These are phyloP conservation scores for Zaprionus davidi DNA, from an alignment of 1,140 invertebrate genomes.

Conservation along the genomic window DNA sequence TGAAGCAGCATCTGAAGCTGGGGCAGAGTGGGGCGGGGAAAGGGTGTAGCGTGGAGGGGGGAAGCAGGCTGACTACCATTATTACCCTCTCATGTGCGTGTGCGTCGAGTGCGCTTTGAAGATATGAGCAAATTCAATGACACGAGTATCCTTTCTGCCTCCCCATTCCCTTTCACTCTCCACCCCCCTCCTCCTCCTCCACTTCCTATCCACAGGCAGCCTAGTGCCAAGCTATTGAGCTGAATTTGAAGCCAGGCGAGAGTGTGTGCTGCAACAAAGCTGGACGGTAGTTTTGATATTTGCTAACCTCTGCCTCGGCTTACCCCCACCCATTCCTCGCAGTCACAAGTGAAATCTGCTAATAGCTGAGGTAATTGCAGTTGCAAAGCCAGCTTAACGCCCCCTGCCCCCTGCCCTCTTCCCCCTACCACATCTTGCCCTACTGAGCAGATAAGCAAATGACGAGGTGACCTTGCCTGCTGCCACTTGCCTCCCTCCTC, in stretches of 20 bases:
- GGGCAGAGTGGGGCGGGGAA: not conserved
- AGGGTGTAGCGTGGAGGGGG: no score
- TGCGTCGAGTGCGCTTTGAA: conserved; percentile 29
- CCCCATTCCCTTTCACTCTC: not conserved
- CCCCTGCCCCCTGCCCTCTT: no score
- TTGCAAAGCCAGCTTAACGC: not conserved
- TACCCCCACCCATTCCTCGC: not conserved
- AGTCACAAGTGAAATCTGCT: not conserved
- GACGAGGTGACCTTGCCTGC: not conserved
- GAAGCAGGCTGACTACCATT: not conserved
- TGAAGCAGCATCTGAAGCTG: not conserved
- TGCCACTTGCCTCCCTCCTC: no score
- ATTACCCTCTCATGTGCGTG: conserved; percentile 16
- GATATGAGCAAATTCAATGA: conserved; percentile 40
- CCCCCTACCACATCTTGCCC: not conserved
- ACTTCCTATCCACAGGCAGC: not conserved
- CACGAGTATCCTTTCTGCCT: conserved; percentile 1
- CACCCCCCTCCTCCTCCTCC: not conserved
- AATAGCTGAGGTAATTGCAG: conserved; percentile 1
- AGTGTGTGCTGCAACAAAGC: not conserved
- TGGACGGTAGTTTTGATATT: not conserved
- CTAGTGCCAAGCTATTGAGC: not conserved
- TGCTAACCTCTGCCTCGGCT: no score
- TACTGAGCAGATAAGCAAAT: not conserved
- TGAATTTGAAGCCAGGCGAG: not conserved